A percentile compares a stretch with the other conserved stretches of the same genome.
These are phyloP conservation scores for Lumbricus terrestris DNA, from an alignment of 2,888 invertebrate species.

Conservation along the genomic window DNA sequence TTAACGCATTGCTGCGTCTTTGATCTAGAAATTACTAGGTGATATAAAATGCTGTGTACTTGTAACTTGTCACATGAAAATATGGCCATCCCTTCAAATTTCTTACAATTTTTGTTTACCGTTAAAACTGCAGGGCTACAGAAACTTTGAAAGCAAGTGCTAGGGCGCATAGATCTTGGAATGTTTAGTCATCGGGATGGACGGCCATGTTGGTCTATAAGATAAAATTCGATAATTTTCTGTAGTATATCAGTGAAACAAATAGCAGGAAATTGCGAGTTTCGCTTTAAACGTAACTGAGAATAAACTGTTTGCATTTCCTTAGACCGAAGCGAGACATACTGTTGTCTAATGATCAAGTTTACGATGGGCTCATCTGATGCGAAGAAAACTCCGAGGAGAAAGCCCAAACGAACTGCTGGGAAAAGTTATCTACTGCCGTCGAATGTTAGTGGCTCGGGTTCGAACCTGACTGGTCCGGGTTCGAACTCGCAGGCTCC, in stretches of 20 bases:
- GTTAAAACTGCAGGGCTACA: not conserved
- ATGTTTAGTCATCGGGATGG: not conserved
- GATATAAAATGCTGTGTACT: too few species aligned
- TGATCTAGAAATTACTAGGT: too few species aligned
- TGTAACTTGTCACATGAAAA: too few species aligned
- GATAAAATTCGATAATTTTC: not conserved
- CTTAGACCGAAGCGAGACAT: not conserved
- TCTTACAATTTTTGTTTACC: not conserved
- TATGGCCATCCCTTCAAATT: not conserved
- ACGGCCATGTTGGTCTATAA: not conserved
- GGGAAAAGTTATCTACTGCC: not conserved
- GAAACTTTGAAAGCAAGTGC: not conserved
- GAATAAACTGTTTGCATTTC: not conserved
- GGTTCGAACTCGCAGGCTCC: not conserved
- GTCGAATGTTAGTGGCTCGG: not conserved
- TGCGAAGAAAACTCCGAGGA: constrained; percentile 17
- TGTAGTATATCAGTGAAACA: not conserved
- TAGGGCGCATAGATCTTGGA: not conserved
- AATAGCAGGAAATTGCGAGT: not conserved
- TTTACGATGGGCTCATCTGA: constrained; percentile 24
- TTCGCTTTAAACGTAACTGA: not conserved
- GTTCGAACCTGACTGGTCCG: not conserved
- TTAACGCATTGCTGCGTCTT: too few species aligned
- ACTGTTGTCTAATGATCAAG: constrained; percentile 18
- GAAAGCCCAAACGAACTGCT: constrained; percentile 13